These are phyloP conservation scores for Stictonetta naevosa DNA, from an alignment of 2,113 vertebrate species.

Conservation along the genomic window DNA sequence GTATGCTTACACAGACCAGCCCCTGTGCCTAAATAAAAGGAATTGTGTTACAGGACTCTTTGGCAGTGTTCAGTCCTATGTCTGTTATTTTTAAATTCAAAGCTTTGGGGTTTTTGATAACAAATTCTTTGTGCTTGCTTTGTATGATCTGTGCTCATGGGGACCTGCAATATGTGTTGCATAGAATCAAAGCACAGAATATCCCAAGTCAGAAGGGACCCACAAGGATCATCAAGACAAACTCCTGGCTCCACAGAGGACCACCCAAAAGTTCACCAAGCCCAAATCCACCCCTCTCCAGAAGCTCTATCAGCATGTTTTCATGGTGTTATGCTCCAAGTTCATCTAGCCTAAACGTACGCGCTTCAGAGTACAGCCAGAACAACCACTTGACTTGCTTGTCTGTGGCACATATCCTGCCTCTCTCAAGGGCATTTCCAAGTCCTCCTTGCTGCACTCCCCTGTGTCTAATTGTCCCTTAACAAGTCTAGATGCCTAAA, in stretches of 20 bases:
- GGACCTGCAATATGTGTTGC: not conserved
- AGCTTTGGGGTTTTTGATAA: not conserved
- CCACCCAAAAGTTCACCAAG: not conserved
- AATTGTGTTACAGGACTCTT: not conserved
- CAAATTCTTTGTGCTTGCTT: not conserved
- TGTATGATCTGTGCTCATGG: not conserved
- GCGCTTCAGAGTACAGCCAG: not conserved
- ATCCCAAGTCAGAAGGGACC: too few relatives aligned
- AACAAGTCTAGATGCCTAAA: not conserved
- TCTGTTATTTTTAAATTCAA: not conserved
- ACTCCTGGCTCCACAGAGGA: too few relatives aligned
- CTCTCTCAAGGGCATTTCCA: not conserved
- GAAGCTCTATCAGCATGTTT: not conserved
- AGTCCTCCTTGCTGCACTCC: not conserved
- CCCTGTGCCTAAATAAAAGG: not conserved
- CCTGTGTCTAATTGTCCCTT: not conserved
- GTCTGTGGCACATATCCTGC: not conserved
- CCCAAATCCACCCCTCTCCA: not conserved
- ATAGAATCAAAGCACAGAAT: too few relatives aligned
- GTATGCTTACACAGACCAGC: not conserved
- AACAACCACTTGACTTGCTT: not conserved
- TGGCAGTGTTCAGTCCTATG: not conserved
- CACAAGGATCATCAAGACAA: too few relatives aligned
- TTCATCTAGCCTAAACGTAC: not conserved
- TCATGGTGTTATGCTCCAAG: not conserved